Conservation (phyloP, 2,113 vertebrate genomes). For the Ictidomys tridecemlineatus region DNA sequence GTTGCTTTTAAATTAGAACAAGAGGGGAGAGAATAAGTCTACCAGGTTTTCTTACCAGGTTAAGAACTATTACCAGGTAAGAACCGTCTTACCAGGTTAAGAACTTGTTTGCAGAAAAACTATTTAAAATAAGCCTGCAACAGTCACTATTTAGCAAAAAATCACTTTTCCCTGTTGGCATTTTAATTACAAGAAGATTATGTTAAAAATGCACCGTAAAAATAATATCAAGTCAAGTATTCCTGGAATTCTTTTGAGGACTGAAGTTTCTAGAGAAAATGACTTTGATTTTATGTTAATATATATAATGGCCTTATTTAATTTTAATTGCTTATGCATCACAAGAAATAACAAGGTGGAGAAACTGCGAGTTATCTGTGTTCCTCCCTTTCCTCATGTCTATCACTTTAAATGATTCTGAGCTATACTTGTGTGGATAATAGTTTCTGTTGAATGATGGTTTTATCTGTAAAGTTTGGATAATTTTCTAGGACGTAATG, state of each 20-base stretch:
- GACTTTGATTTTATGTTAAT: background rate
- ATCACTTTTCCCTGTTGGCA: background rate
- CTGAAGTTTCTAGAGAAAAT: constrained; percentile 25
- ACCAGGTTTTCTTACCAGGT: background rate
- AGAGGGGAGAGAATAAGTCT: background rate
- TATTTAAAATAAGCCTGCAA: background rate
- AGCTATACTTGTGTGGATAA: background rate
- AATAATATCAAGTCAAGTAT: background rate
- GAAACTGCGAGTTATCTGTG: background rate
- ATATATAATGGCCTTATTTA: background rate
- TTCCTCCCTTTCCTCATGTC: background rate
- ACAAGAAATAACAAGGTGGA: background rate
- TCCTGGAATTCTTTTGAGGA: constrained; percentile 19
- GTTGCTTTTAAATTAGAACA: constrained; percentile 44
- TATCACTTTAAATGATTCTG: background rate
- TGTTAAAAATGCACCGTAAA: constrained; percentile 5
- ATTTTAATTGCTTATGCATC: constrained; percentile 17
- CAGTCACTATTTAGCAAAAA: background rate
- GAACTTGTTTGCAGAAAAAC: background rate
- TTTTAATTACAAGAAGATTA: constrained; percentile 5
- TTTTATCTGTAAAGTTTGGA: constrained; percentile 16
- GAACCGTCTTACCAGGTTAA: background rate
- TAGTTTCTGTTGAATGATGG: constrained; percentile 31
- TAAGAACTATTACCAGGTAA: background rate
- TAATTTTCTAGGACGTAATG: constrained; percentile 70